phyloP scores from a whole-genome alignment of 2,113 vertebrate species.

The Strigops habroptila region DNA sequence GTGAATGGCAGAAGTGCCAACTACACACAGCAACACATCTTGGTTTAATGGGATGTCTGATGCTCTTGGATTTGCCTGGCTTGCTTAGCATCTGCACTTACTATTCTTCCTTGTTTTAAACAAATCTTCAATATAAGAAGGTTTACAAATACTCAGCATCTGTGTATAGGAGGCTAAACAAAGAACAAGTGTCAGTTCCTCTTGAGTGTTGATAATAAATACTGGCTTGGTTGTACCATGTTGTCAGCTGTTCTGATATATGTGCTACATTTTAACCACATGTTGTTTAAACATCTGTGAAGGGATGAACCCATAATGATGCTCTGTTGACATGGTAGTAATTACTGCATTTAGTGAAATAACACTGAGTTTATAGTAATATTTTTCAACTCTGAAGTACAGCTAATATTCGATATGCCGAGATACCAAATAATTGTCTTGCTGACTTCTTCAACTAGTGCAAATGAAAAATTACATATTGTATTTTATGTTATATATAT shows the following conservation, averaged over 20 bases:
- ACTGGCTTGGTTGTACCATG: slow-evolving; percentile 23
- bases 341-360: slow-evolving; percentile 44
- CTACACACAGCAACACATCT: fast-evolving
- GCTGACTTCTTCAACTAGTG: neutral
- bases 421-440: neutral
- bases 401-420: neutral
- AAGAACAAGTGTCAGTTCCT: slow-evolving; percentile 24
- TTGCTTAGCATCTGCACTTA: slow-evolving; percentile 5
- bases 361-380: slow-evolving; percentile 16
- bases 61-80: neutral
- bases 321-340: slow-evolving; percentile 37
- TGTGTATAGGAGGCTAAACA: slow-evolving; percentile 17
- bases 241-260: slow-evolving; percentile 52
- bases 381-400: slow-evolving; percentile 19
- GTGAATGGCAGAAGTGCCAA: neutral
- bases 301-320: slow-evolving; percentile 30
- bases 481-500: neutral
- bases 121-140: neutral
- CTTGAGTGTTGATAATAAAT: slow-evolving; percentile 48
- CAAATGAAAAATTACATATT: neutral
- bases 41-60: neutral
- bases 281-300: slow-evolving; percentile 59
- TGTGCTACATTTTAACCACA: slow-evolving; percentile 48
- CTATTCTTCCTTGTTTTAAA: slow-evolving; percentile 20
- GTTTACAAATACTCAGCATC: slow-evolving; percentile 14